These are phyloP conservation scores for Smittia sp. DNA, from an alignment of 2,888 invertebrate species.

Conservation along the genomic window DNA sequence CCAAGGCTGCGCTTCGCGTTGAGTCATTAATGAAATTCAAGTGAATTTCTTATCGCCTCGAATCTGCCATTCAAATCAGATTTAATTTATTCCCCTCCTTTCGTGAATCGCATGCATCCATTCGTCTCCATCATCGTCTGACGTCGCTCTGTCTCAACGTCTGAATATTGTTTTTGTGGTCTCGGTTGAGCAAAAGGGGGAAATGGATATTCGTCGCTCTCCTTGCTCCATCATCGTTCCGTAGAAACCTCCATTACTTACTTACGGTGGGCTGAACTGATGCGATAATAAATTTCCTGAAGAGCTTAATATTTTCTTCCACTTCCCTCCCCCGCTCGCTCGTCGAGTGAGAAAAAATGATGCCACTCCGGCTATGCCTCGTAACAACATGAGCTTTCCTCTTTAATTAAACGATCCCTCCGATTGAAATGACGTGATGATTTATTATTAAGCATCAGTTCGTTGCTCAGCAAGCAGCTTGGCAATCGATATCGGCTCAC, in stretches of 20 bases:
- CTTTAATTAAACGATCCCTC: conserved; percentile 31
- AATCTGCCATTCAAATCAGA: conserved; percentile 33
- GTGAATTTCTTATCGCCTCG: not conserved
- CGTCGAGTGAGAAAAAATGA: not conserved
- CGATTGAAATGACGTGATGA: conserved; percentile 29
- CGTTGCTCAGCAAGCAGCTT: not conserved
- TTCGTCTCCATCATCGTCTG: conserved; percentile 30
- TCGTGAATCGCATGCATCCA: conserved; percentile 6
- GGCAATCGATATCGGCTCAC: conserved; percentile 11
- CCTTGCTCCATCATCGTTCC: not conserved
- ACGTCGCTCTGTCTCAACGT: conserved; percentile 29
- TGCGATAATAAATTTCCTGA: conserved; percentile 23
- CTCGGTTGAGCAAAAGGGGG: not conserved
- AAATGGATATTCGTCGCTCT: not conserved
- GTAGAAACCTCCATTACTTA: not conserved
- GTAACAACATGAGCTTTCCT: not conserved
- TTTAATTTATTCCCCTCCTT: conserved; percentile 27
- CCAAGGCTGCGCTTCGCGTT: not conserved
- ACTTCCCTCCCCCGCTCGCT: not conserved
- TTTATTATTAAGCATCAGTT: conserved; percentile 21
- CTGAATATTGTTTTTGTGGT: conserved; percentile 25
- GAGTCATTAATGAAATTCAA: not conserved
- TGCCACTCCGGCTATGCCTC: conserved; percentile 12
- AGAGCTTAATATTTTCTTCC: not conserved
- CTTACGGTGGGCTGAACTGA: conserved; percentile 8